phyloP scores from a whole-genome alignment of 1,140 invertebrate genomes.

The Neodiprion fabricii region DNA sequence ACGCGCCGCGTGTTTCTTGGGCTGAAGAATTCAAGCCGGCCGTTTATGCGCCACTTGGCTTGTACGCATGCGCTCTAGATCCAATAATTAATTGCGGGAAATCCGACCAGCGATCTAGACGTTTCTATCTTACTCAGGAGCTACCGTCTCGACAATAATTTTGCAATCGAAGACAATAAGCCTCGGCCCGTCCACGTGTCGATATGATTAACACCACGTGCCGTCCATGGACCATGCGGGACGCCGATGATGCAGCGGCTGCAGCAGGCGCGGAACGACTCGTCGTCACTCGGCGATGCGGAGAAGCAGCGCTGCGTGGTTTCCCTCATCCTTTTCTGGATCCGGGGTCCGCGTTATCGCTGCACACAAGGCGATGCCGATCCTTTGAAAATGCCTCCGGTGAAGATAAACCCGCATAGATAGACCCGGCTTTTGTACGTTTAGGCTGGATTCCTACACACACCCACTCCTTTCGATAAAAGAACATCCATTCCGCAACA shows the following conservation, averaged over 20 bases:
- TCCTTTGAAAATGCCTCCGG: too few relatives aligned
- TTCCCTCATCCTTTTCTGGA: not conserved
- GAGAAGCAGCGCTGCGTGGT: not conserved
- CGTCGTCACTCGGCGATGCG: not conserved
- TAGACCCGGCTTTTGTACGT: too few relatives aligned
- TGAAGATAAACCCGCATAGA: too few relatives aligned
- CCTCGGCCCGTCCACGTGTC: not conserved
- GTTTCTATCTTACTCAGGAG: not conserved
- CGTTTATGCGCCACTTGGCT: not conserved
- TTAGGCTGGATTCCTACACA: too few relatives aligned
- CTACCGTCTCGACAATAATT: not conserved
- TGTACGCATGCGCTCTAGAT: not conserved
- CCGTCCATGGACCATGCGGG: not conserved
- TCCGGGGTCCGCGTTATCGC: not conserved
- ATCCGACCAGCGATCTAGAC: not conserved
- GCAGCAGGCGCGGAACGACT: too few relatives aligned
- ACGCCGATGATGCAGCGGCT: not conserved
- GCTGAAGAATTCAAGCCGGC: not conserved
- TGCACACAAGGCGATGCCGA: too few relatives aligned
- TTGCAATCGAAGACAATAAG: not conserved
- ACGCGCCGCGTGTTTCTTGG: not conserved
- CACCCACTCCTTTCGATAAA: too few relatives aligned
- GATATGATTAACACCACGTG: slow-evolving; percentile 7
- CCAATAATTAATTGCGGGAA: not conserved
- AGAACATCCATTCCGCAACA: too few relatives aligned